Conservation (phyloP, 2,797 vertebrate species). For the Mus caroli region DNA sequence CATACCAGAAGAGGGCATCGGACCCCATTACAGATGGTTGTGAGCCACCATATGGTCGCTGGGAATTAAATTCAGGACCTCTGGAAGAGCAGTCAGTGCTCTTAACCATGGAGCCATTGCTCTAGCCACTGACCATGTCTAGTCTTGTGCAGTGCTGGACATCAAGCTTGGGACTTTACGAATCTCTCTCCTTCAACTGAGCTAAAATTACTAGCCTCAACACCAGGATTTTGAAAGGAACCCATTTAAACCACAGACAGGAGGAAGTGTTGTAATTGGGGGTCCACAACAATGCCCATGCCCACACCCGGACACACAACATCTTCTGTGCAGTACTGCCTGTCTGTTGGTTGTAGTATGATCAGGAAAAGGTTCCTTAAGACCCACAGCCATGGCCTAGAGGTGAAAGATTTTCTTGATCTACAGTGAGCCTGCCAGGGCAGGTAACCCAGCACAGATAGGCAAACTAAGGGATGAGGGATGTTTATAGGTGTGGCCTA, state of each 20-base stretch:
- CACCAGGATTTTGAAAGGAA: not conserved
- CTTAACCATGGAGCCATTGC: not conserved
- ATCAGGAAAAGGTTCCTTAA: not conserved
- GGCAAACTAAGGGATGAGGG: not conserved
- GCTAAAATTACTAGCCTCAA: not conserved
- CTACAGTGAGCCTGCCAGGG: not conserved
- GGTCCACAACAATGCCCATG: not conserved
- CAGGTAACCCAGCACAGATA: not conserved
- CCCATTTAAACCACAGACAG: not conserved
- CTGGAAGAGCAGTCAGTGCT: not conserved
- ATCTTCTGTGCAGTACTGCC: not conserved
- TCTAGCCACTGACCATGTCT: not conserved
- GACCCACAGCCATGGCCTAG: not conserved
- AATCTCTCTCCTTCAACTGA: not conserved
- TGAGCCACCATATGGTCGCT: not conserved
- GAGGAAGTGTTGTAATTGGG: not conserved
- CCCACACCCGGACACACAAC: not conserved
- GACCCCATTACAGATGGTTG: not conserved
- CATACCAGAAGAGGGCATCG: not conserved
- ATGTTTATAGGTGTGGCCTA: not conserved
- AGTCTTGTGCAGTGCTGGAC: not conserved
- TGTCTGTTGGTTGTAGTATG: not conserved
- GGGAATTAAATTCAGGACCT: not conserved
- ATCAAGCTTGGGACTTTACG: not conserved
- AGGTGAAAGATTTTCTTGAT: not conserved